These are phyloP conservation scores for Gadus macrocephalus DNA, from an alignment of 2,113 vertebrate species.

Conservation along the genomic window DNA sequence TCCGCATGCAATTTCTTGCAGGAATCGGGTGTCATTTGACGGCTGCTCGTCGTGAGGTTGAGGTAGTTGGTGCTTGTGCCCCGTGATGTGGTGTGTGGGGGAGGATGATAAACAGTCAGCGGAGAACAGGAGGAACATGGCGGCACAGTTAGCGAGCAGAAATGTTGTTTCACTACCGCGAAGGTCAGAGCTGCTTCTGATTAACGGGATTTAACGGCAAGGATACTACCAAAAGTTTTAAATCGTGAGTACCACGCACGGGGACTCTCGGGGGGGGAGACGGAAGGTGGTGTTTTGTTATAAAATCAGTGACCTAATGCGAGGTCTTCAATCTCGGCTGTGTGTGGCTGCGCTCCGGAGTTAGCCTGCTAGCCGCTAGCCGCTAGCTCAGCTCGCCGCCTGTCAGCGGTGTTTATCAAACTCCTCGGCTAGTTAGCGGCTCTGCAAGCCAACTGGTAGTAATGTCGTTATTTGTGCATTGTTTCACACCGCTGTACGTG, in stretches of 20 bases:
- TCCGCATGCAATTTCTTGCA: too few species aligned
- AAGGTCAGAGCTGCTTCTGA: slow-evolving; percentile 73
- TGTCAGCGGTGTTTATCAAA: slow-evolving; percentile 51
- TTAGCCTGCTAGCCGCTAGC: slow-evolving; percentile 66
- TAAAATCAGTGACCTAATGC: slow-evolving; percentile 40
- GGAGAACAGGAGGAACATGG: slow-evolving; percentile 77
- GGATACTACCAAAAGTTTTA: slow-evolving; percentile 44
- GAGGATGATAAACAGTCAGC: slow-evolving; percentile 70
- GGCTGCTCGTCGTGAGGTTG: slow-evolving; percentile 21
- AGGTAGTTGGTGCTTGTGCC: slow-evolving; percentile 50
- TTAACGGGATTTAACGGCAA: slow-evolving; percentile 63
- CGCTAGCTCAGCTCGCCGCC: slow-evolving; percentile 50
- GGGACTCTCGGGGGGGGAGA: not conserved
- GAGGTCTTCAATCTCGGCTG: slow-evolving; percentile 69
- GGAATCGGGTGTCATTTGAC: not conserved
- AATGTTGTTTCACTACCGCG: slow-evolving; percentile 73
- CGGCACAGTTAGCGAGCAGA: slow-evolving; percentile 74
- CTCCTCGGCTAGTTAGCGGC: slow-evolving; percentile 32
- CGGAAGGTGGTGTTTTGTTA: slow-evolving; percentile 36
- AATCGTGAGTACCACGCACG: slow-evolving; percentile 52
- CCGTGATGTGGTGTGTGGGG: slow-evolving; percentile 47
- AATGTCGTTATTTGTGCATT: slow-evolving; percentile 16
- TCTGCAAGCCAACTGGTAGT: not conserved
- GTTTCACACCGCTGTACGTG: not conserved
- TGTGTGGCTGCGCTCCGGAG: slow-evolving; percentile 60